Evolutionary conservation across 2,888 invertebrate species (phyloP), one percentile per base, ranked within the genome.

Genomic region (Dromius quadrimaculatus): DNA sequence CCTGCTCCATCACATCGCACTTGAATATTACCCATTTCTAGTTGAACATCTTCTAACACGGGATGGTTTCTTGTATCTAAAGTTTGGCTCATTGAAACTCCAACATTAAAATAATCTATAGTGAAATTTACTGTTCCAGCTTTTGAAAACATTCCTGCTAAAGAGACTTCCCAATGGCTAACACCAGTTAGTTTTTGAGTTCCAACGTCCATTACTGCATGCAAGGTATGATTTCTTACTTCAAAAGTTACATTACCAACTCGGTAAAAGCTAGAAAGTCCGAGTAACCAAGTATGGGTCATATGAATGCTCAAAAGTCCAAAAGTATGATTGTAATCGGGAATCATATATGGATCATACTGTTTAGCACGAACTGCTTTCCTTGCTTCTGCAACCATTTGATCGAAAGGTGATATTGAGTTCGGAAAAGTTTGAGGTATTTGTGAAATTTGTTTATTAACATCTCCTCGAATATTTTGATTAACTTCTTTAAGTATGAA

Each of bases 21-120:
- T 81, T 94, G 93, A 74, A 94, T 92, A 78, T 94, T 94, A 1
- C 94, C 94, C 73, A 94, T 80, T 80, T 93, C 92, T 62, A 95
- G 83, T 78, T 94, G 90, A 32, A 95, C 83, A 74, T 90, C 89
- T 75, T 90, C 89, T 41, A 94, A 86, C 73, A 85, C 83, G 0
- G 93, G 91, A 15, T 87, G 87, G 72, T 92, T 86, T 71, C 92
- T 86, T 0, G 92, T 91, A 78, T 95, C 93, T 74, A 94, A 82
- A 0, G 92, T 87, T 81, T 94, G 94, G 68, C 89, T 91, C 1
- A 92, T 76, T 68, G 88, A 86, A 6, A 92, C 78, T 74, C 89
- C 86, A 1, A 89, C 81, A 75, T 88, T 89, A 47, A 94, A 86
- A 78, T 93, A 91, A 77, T 93, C 91, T n/a, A 93, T 87, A 0